phyloP scores from a whole-genome alignment of 2,113 vertebrate genomes.

The Boleophthalmus pectinirostris region DNA sequence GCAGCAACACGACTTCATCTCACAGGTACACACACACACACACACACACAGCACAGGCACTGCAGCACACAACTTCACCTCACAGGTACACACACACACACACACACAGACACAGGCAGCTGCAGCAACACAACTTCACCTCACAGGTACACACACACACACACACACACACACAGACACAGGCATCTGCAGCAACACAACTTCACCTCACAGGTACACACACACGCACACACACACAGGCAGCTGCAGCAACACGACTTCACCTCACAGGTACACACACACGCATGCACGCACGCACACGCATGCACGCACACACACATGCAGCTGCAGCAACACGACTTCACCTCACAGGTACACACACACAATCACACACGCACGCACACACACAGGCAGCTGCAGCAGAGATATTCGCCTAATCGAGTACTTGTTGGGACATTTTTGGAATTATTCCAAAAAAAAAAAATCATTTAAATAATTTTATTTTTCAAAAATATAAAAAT shows the following conservation, averaged over 20 bases:
- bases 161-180: too few species aligned
- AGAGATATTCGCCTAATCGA: too few species aligned
- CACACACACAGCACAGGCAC: conserved; percentile 55
- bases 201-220: conserved; percentile 93
- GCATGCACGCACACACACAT: too few species aligned
- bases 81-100: conserved; percentile 90
- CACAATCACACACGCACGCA: too few species aligned
- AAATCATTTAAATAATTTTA: too few species aligned
- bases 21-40: conserved; percentile 79
- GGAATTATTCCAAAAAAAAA: too few species aligned
- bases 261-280: conserved; percentile 87
- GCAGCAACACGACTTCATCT: conserved; percentile 97
- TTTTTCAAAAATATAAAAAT: too few species aligned
- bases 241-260: conserved; percentile 98
- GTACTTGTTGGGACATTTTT: too few species aligned
- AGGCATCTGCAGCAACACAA: conserved; percentile 91
- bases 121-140: conserved; percentile 97
- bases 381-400: too few species aligned
- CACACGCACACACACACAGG: too few species aligned
- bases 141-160: conserved; percentile 82
- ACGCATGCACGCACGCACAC: too few species aligned
- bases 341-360: conserved; percentile 92
- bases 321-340: conserved; percentile 94
- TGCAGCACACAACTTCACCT: conserved; percentile 98
- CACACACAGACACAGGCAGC: conserved; percentile 49